A percentile compares a stretch with the other conserved stretches of the same genome.
phyloP scores from a whole-genome alignment of 1,140 invertebrate genomes.

The Leptinotarsa lineolata region DNA sequence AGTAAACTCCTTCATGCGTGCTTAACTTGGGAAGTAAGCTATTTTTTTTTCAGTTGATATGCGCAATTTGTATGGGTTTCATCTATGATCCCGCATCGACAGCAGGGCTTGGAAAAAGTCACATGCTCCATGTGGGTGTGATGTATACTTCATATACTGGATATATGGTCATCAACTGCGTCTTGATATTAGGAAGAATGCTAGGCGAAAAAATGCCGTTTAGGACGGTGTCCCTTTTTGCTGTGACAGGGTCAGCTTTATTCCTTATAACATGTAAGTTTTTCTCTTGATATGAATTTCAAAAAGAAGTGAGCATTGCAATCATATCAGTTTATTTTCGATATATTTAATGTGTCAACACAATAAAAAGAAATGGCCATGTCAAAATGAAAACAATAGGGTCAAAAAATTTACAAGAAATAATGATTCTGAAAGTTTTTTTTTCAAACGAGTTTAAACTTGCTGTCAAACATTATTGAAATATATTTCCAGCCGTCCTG shows the following conservation, averaged over 20 bases:
- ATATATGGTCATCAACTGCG: slow-evolving; percentile 67
- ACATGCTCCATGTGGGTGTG: slow-evolving; percentile 61
- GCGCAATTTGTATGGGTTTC: slow-evolving; percentile 57
- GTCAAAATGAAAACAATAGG: too few relatives aligned
- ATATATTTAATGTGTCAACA: too few relatives aligned
- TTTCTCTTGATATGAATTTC: neutral
- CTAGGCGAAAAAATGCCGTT: slow-evolving; percentile 69
- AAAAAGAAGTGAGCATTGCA: too few relatives aligned
- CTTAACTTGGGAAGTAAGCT: too few relatives aligned
- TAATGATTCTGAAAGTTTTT: too few relatives aligned
- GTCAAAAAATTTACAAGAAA: too few relatives aligned
- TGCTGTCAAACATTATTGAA: too few relatives aligned
- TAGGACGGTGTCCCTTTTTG: slow-evolving; percentile 66
- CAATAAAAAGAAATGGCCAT: too few relatives aligned
- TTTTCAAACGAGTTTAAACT: too few relatives aligned
- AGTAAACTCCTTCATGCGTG: too few relatives aligned
- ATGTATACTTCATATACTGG: slow-evolving; percentile 63
- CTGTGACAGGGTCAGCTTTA: slow-evolving; percentile 63
- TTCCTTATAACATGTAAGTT: slow-evolving; percentile 57
- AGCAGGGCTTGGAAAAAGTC: slow-evolving; percentile 53
- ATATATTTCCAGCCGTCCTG: too few relatives aligned
- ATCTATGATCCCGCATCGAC: slow-evolving; percentile 60
- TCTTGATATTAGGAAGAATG: slow-evolving; percentile 64
- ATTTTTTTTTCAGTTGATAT: slow-evolving; percentile 39
- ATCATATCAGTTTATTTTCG: too few relatives aligned